phyloP scores from a whole-genome alignment of 2,797 vertebrate genomes.

The Mus spretus region DNA sequence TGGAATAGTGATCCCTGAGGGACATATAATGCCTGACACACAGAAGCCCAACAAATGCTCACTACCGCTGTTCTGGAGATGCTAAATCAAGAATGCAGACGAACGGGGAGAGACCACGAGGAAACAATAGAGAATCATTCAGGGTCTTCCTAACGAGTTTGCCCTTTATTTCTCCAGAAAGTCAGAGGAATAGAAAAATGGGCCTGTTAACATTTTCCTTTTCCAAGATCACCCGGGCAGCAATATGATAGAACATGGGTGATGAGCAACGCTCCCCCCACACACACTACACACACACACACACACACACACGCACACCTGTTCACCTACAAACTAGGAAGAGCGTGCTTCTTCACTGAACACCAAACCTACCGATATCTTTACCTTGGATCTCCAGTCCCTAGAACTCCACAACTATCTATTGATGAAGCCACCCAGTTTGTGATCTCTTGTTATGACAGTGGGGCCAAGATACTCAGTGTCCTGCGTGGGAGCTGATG shows the following conservation, averaged over 20 bases:
- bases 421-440: not conserved
- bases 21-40: not conserved
- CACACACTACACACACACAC: not conserved
- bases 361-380: not conserved
- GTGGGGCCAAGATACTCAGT: not conserved
- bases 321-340: not conserved
- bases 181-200: not conserved
- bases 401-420: not conserved
- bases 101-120: not conserved
- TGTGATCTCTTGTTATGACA: not conserved
- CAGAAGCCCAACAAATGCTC: not conserved
- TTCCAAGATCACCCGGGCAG: not conserved
- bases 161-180: not conserved
- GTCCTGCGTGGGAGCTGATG: not conserved
- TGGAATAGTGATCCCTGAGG: not conserved
- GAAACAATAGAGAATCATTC: not conserved
- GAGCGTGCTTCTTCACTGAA: not conserved
- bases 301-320: not conserved
- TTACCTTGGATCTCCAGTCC: not conserved
- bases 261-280: fast-evolving
- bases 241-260: not conserved
- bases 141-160: not conserved
- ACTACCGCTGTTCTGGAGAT: not conserved
- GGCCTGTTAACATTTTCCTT: not conserved
- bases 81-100: not conserved